Percentiles rank a stretch among this genome's conserved stretches.
Conservation (phyloP, 2,797 vertebrate species). For the Aratinga solstitialis region DNA sequence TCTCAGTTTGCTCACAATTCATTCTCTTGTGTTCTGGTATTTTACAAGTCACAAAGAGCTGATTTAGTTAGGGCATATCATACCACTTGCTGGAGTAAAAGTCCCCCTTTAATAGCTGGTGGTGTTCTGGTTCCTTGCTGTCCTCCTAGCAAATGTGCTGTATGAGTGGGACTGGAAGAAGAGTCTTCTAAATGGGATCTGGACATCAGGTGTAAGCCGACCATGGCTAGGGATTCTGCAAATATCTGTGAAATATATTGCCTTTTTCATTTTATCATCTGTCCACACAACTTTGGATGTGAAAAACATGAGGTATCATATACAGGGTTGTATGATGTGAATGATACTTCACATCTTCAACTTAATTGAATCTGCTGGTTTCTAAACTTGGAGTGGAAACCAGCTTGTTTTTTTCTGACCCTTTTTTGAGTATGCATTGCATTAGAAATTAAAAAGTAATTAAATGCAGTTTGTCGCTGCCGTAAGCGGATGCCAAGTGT, state of each 20-base stretch:
- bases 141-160: neutral
- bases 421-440: neutral
- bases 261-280: neutral
- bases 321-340: neutral
- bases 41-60: neutral
- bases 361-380: neutral
- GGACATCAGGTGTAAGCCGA: neutral
- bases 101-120: neutral
- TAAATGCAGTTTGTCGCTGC: neutral
- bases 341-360: neutral
- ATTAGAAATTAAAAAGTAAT: conserved; percentile 26
- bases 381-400: neutral
- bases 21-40: neutral
- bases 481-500: neutral
- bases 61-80: neutral
- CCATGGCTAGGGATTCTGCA: neutral
- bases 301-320: neutral
- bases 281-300: neutral
- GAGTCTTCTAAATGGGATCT: neutral
- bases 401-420: neutral
- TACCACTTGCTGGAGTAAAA: neutral
- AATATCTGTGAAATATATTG: neutral
- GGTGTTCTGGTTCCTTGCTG: neutral
- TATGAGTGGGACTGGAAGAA: neutral
- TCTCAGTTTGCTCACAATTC: neutral